A percentile compares a stretch with the other conserved stretches of the same genome.
Conservation (phyloP, 2,888 invertebrate species). For the Meganola albula region DNA sequence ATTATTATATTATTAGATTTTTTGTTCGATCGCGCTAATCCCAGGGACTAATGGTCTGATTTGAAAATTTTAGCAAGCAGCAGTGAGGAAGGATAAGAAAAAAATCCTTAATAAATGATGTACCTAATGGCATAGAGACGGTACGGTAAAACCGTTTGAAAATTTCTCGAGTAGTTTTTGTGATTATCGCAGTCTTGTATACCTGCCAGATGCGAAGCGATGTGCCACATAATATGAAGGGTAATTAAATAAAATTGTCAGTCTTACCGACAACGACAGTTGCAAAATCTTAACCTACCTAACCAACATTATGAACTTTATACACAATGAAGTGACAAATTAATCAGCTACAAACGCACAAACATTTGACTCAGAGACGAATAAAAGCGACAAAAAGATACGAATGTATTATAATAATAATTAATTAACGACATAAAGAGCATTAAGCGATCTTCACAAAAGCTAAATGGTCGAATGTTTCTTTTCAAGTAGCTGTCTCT, state of each 20-base stretch:
- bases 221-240: slow-evolving; percentile 5
- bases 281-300: slow-evolving; percentile 28
- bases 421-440: slow-evolving; percentile 64
- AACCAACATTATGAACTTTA: slow-evolving; percentile 27
- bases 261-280: too few species aligned
- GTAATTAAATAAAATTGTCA: too few species aligned
- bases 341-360: slow-evolving; percentile 29
- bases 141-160: too few species aligned
- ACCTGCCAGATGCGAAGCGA: neutral
- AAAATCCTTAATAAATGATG: too few species aligned
- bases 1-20: too few species aligned
- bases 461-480: slow-evolving; percentile 47
- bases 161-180: too few species aligned
- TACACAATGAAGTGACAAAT: slow-evolving; percentile 30
- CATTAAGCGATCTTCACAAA: slow-evolving; percentile 42
- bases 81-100: too few species aligned
- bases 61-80: too few species aligned
- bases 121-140: too few species aligned
- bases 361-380: slow-evolving; percentile 26
- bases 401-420: slow-evolving; percentile 60
- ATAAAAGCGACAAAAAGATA: slow-evolving; percentile 37
- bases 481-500: slow-evolving; percentile 57
- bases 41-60: too few species aligned
- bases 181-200: too few species aligned
- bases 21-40: too few species aligned